Conservation (phyloP, 1,140 invertebrate species). For the Eurosta solidaginis region DNA sequence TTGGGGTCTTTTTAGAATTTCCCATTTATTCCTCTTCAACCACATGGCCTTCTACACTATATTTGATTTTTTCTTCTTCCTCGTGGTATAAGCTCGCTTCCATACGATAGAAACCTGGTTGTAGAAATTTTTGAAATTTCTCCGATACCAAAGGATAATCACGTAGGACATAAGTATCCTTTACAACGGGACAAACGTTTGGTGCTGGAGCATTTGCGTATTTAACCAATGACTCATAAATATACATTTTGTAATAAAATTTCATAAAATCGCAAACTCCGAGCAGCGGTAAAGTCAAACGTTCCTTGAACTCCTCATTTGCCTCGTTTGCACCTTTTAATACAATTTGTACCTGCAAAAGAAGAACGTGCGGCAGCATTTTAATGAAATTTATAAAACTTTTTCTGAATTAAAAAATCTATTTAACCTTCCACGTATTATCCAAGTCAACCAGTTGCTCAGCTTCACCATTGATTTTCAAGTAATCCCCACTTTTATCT, state of each 20-base stretch:
- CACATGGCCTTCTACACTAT: not conserved
- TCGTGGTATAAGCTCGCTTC: not conserved
- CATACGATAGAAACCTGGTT: not conserved
- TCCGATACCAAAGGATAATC: not conserved
- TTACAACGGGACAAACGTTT: not conserved
- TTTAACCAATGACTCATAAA: not conserved
- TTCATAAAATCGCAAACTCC: conserved; percentile 2
- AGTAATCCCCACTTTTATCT: not conserved
- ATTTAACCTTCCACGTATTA: not conserved
- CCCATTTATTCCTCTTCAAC: not conserved
- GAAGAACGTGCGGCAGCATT: not conserved
- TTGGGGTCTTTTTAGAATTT: not conserved
- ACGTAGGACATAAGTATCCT: not conserved
- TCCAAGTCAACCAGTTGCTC: not conserved
- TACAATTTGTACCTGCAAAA: not conserved
- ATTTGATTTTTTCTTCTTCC: not conserved
- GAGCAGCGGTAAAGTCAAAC: not conserved
- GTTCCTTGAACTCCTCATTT: not conserved
- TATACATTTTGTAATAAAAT: not conserved
- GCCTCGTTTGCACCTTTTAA: not conserved
- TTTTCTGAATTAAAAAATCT: not conserved
- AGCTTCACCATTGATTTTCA: not conserved
- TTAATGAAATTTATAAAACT: not conserved
- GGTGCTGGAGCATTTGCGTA: not conserved
- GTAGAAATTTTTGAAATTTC: not conserved